Conservation (phyloP, 2,888 invertebrate species). For the Protonemura montana region DNA sequence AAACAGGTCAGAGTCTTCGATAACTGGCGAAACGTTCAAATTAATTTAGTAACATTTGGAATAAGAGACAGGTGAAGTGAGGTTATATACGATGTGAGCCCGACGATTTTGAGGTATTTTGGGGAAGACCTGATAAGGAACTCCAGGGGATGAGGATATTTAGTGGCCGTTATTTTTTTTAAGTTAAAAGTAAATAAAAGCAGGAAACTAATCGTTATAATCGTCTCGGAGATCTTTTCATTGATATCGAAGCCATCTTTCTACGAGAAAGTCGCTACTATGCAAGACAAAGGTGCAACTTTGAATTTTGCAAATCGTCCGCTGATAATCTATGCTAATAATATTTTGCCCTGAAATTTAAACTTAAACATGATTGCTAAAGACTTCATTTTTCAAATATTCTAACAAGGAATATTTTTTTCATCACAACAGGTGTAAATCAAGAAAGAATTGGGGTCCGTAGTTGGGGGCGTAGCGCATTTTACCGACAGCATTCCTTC, state of each 20-base stretch:
- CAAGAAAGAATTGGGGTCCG: no score
- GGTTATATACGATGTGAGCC: neutral
- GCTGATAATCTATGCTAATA: neutral
- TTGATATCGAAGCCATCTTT: neutral
- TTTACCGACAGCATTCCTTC: neutral
- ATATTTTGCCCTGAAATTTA: no score
- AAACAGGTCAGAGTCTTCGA: constrained; percentile 40
- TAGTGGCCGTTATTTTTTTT: neutral
- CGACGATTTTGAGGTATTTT: neutral
- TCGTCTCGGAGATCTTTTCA: neutral
- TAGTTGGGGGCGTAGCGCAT: neutral
- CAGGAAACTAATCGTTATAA: neutral
- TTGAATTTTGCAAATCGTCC: neutral
- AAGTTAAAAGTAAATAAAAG: neutral
- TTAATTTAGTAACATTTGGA: neutral
- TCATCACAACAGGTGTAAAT: neutral
- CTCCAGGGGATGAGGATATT: neutral
- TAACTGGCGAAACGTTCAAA: constrained; percentile 41
- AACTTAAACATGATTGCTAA: neutral
- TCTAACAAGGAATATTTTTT: neutral
- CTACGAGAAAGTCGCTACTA: neutral
- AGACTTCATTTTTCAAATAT: neutral
- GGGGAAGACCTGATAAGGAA: neutral
- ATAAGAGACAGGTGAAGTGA: neutral
- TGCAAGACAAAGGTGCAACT: neutral